These are phyloP conservation scores for Eriocheir sinensis DNA, from an alignment of 1,140 invertebrate genomes.

Conservation along the genomic window DNA sequence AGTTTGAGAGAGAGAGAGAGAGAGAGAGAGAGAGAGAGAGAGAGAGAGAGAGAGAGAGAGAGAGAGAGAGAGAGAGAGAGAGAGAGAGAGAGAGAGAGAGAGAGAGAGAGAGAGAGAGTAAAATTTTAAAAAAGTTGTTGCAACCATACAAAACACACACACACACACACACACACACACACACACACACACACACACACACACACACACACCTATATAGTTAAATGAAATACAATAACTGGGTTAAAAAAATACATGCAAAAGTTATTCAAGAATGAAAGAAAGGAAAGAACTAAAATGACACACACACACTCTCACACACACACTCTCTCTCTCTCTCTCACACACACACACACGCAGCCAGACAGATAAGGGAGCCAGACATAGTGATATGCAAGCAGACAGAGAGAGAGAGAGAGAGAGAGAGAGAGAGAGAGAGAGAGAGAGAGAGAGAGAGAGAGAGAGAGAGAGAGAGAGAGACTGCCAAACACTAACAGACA, in stretches of 20 bases:
- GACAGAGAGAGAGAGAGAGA: background rate
- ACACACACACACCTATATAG: background rate
- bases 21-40: no score
- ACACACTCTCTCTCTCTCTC: background rate
- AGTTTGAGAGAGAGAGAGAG: no score
- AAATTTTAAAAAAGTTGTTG: no score
- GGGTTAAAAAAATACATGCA: no score
- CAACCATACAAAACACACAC: background rate
- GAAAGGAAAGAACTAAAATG: no score
- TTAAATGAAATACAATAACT: no score
- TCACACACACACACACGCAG: conserved; percentile 9
- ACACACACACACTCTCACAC: conserved; percentile 6
- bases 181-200: conserved; percentile 22
- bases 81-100: no score
- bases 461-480: background rate
- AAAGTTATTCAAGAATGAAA: no score
- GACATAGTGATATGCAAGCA: background rate
- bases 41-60: no score
- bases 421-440: background rate
- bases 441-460: background rate
- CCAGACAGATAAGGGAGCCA: background rate
- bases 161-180: background rate
- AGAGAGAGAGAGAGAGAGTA: no score
- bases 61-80: no score
- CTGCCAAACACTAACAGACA: background rate